phyloP scores from a whole-genome alignment of 2,113 vertebrate genomes.

The Calyptommatus sinebrachiatus region DNA sequence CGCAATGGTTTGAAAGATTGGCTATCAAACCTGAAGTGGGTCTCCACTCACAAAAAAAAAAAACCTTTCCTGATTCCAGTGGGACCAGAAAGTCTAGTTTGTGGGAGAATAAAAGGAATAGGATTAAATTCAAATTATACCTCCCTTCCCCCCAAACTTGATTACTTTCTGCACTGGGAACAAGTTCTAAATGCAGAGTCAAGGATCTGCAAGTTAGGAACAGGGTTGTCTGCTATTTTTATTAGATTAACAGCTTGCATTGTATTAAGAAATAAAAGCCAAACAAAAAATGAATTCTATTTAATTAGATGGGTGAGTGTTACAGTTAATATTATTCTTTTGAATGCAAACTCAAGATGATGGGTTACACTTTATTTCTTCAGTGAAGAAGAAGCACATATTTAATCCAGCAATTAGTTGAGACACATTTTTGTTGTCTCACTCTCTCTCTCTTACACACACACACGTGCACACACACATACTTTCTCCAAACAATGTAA shows the following conservation, averaged over 20 bases:
- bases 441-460: too few relatives aligned
- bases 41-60: too few relatives aligned
- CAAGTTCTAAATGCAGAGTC: background rate
- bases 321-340: constrained; percentile 27
- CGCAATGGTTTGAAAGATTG: too few relatives aligned
- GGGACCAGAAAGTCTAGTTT: too few relatives aligned
- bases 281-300: constrained; percentile 33
- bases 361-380: constrained; percentile 56
- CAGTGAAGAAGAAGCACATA: constrained; percentile 57
- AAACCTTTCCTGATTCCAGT: too few relatives aligned
- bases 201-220: constrained; percentile 40
- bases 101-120: too few relatives aligned
- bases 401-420: constrained; percentile 63
- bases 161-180: too few relatives aligned
- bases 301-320: constrained; percentile 25
- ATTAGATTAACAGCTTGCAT: constrained; percentile 53
- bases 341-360: constrained; percentile 34
- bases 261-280: constrained; percentile 31
- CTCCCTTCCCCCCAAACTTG: too few relatives aligned
- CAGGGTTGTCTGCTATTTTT: constrained; percentile 39
- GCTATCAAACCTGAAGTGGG: too few relatives aligned
- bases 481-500: constrained; percentile 52
- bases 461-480: too few relatives aligned
- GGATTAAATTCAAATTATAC: too few relatives aligned
- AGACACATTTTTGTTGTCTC: constrained; percentile 6